A percentile compares a stretch with the other conserved stretches of the same genome.
These are phyloP conservation scores for Alligator mississippiensis DNA, from an alignment of 2,113 vertebrate genomes.

Conservation along the genomic window DNA sequence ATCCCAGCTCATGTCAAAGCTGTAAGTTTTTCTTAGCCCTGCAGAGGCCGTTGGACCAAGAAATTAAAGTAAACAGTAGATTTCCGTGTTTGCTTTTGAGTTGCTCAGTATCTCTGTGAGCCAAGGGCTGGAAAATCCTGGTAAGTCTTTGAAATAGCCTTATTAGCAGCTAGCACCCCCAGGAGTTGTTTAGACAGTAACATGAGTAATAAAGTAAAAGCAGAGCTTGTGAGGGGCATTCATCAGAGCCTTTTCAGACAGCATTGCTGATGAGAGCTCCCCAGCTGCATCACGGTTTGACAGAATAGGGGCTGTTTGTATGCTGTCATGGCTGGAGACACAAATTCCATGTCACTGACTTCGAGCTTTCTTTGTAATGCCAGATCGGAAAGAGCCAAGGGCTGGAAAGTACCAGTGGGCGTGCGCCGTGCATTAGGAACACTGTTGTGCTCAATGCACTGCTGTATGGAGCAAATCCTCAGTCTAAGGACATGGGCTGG, in stretches of 20 bases:
- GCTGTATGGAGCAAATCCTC: neutral
- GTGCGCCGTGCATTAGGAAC: neutral
- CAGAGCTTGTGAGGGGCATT: neutral
- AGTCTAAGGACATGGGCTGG: neutral
- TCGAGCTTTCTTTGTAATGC: neutral
- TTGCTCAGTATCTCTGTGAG: neutral
- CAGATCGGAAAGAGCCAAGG: neutral
- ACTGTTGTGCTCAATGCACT: neutral
- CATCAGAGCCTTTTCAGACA: neutral
- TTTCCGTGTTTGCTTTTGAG: neutral
- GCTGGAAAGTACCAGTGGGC: neutral
- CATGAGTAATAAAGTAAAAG: conserved; percentile 5
- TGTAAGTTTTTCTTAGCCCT: neutral
- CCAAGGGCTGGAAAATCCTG: neutral
- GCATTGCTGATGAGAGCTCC: rapidly evolving
- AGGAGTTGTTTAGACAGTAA: conserved; percentile 11
- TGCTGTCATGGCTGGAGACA: neutral
- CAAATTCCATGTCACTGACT: rapidly evolving
- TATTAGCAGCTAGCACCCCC: neutral
- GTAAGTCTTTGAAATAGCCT: neutral
- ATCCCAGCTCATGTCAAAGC: neutral
- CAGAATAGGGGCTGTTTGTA: rapidly evolving
- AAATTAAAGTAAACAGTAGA: neutral
- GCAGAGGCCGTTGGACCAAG: neutral
- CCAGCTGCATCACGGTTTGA: rapidly evolving